A percentile compares a stretch with the other conserved stretches of the same genome.
phyloP scores from a whole-genome alignment of 2,888 invertebrate genomes.

The Trachelus iudaicus region DNA sequence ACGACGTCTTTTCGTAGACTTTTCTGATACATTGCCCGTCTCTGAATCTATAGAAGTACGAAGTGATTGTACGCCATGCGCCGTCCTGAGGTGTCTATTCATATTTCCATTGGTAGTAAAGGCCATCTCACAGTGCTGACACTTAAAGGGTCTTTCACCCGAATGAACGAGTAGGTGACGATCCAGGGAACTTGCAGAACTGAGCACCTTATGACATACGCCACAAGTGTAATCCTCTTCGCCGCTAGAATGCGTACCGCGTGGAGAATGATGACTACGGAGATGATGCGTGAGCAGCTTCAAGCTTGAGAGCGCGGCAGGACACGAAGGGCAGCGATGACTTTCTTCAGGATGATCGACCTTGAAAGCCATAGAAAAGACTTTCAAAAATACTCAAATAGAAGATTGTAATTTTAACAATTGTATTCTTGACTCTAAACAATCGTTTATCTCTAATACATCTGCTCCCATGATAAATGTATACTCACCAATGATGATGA shows the following conservation, averaged over 20 bases:
- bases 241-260: conserved; percentile 51
- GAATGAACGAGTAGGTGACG: conserved; percentile 84
- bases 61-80: conserved; percentile 47
- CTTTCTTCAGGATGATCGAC: conserved; percentile 27
- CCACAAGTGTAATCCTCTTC: conserved; percentile 72
- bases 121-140: conserved; percentile 80
- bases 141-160: conserved; percentile 85
- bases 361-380: conserved; percentile 5
- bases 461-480: neutral
- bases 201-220: conserved; percentile 77
- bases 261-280: conserved; percentile 54
- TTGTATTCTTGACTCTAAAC: neutral
- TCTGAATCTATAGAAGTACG: conserved; percentile 56
- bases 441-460: neutral
- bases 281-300: conserved; percentile 53
- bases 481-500: conserved; percentile 51
- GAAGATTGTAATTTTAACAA: neutral
- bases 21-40: conserved; percentile 54
- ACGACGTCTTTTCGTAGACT: conserved; percentile 30
- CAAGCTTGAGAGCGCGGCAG: conserved; percentile 43
- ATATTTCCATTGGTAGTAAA: conserved; percentile 89
- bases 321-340: conserved; percentile 55
- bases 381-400: neutral
- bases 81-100: conserved; percentile 83
- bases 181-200: conserved; percentile 83